Conservation (phyloP, 2,888 invertebrate species). For the Leucophora obtusa region DNA sequence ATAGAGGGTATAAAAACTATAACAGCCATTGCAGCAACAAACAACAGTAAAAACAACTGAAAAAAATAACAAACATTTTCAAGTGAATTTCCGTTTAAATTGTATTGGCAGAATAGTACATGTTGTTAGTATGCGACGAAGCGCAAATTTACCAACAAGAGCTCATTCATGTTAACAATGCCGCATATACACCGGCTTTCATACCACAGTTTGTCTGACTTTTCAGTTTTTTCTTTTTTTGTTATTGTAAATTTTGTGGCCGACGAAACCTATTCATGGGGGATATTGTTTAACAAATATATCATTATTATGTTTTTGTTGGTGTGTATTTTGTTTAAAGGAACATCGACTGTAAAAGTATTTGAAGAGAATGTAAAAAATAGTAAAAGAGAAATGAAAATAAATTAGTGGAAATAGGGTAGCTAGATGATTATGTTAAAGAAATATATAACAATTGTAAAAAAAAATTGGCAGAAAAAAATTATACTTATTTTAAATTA, state of each 20-base stretch:
- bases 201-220: slow-evolving; percentile 8
- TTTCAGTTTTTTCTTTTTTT: background rate
- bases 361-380: background rate
- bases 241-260: background rate
- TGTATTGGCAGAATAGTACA: background rate
- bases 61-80: slow-evolving; percentile 41
- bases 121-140: slow-evolving; percentile 1
- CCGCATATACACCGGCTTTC: slow-evolving; percentile 49
- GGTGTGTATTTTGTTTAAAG: background rate
- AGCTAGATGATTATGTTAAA: background rate
- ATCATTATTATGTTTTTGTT: slow-evolving; percentile 24
- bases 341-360: slow-evolving; percentile 14
- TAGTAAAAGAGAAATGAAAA: background rate
- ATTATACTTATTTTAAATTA: too few species aligned
- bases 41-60: slow-evolving; percentile 4
- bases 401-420: background rate
- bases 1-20: background rate
- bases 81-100: slow-evolving; percentile 54
- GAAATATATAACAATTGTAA: too few species aligned
- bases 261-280: slow-evolving; percentile 21
- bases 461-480: too few species aligned
- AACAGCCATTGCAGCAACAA: background rate
- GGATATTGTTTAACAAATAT: slow-evolving; percentile 33
- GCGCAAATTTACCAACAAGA: slow-evolving; percentile 24
- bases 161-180: slow-evolving; percentile 45